Evolutionary conservation across 2,797 vertebrate genomes (phyloP), one percentile per base, ranked within the genome.

Genomic region (Pseudomugil tenellus): DNA sequence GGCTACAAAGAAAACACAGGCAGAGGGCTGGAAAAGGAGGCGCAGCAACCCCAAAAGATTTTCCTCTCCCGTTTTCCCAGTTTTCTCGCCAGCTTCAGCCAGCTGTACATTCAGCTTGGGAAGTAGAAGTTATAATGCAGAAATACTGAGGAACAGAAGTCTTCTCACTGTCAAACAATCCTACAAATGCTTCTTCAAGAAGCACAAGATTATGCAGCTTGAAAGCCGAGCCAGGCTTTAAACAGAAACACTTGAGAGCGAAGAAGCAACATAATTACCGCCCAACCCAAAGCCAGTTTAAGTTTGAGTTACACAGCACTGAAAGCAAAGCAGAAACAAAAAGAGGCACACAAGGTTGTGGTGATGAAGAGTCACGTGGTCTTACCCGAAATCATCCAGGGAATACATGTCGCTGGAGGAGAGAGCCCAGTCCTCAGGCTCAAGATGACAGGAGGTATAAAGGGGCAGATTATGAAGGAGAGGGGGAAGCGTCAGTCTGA

Each of bases 311-410:
- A 48, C 48, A 54, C 37, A 28, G 55, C 58, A 56, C 59, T 41
- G 32, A 60, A 62, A 43, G 31, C 52, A 62, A 26, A 61, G 43
- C 57, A 46, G 52, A 51, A 52, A 52, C 1, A 16, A 52, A 28
- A 56, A 63, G 67, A 72, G 70, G 46, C 49, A 63, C 34, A 31
- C 31, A 41, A 28, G 29, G 58, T 53, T 56, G 35, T 13, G 59
- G 17, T 19, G 72, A 77, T 23, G 43, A 72, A 32, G 63, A 75
- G 59, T 70, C 13, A 0, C 6, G 35, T 13, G 48, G 63, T 62
- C 93, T 93, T 96, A 97, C 96, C 97, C 96, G 72, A 97, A 96
- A 94, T 97, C 96, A 77, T 99, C 97, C 94, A 96, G 94, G 91
- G 95, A 96, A 93, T 95, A 97, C 97, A 99, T 98, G 93, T 82